Conservation (phyloP, 1,140 invertebrate species). For the Eriosoma lanigerum region DNA sequence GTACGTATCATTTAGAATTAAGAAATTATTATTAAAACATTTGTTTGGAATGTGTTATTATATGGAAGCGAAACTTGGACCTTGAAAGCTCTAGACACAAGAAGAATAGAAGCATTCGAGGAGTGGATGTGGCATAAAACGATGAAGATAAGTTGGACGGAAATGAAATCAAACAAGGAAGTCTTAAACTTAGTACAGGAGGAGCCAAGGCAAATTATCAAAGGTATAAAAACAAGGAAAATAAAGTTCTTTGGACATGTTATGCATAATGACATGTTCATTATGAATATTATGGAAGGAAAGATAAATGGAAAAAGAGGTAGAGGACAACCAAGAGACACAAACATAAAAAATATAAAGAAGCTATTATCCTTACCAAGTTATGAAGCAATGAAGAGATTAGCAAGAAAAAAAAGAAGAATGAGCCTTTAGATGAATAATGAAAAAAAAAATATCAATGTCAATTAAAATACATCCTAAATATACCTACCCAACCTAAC, state of each 20-base stretch:
- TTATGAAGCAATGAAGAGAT: neutral
- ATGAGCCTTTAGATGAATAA: neutral
- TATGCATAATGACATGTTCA: neutral
- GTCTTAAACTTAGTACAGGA: slow-evolving; percentile 22
- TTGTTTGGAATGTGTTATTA: no score
- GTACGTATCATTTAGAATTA: slow-evolving; percentile 4
- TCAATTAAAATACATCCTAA: no score
- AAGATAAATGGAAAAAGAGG: no score
- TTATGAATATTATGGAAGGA: no score
- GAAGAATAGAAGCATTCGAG: no score
- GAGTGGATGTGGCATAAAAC: no score
- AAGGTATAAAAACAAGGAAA: neutral
- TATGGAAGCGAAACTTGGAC: no score
- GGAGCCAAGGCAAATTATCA: slow-evolving; percentile 27
- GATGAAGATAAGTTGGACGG: neutral
- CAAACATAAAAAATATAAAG: no score
- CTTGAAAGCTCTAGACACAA: no score
- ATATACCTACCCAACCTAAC: no score
- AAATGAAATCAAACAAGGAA: slow-evolving; percentile 2
- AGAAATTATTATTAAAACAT: neutral
- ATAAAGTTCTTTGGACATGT: neutral
- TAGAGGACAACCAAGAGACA: no score
- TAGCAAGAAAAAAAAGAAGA: neutral
- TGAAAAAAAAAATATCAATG: neutral
- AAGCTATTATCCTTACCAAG: neutral